Base-by-base conservation (phyloP, 2,888 invertebrate species). In the Ormyrus pomaceus region DNA sequence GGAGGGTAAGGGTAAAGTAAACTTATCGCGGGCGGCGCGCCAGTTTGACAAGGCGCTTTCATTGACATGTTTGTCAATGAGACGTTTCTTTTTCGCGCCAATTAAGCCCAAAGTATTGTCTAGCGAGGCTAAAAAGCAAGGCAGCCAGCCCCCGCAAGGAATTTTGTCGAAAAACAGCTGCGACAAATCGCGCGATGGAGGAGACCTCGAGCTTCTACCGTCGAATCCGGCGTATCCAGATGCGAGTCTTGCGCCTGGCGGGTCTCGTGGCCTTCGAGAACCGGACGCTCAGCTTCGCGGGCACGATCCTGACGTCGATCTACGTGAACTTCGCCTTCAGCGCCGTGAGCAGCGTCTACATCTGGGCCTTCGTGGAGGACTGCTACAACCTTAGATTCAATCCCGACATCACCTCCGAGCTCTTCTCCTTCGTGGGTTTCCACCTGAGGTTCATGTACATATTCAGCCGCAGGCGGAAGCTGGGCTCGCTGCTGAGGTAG, bases 381-480 rank as follows among this genome's bases (percentile, higher is more conserved):
- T 80, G 75, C 11, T 0, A 55, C 4, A 76, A 76, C 11, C 8
- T 2, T 11, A 13, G 76, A 19, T 80, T 80, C 61, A 80, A 80
- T 55, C 76, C 80, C 13, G 75, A 71, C 45, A 76, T 80, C 48
- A 76, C 76, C 10, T 80, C 80, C 8, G 80, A 80, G 19, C n/a
- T 80, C 2, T 70, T 80, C 34, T 80, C 80, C 48, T 80, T 80
- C 71, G 75, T 80, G 5, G 80, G 80, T 10, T 80, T 80, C 55
- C 80, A 80, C 56, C 48, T 80, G 8, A n/a, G 80, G 7, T 80
- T 76, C 56, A 34, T 80, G n/a, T 76, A 71, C 53, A 76, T 76
- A 0, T 72, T 80, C 50, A 66, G 62, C 8, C 64, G 76, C 2
- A 70, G 76, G n/a, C 10, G 13, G 7, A 71, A 80, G 50, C 61